Evolutionary conservation across 2,113 vertebrate species (phyloP).

Genomic region (Patagioenas fasciata): DNA sequence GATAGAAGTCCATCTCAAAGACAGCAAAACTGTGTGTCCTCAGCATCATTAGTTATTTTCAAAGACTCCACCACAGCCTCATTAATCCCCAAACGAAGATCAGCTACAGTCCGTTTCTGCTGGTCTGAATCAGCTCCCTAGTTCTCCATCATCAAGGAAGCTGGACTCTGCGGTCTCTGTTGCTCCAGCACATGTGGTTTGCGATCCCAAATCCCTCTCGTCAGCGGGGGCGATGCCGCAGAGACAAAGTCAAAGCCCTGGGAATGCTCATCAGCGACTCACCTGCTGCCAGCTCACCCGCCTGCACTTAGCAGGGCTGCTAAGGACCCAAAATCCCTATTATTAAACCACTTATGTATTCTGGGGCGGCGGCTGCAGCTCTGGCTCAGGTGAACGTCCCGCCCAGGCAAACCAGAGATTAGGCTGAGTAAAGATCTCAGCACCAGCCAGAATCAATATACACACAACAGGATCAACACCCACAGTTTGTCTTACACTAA

Average conservation of each 20-base stretch:
- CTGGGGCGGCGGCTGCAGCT: background rate
- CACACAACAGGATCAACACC: background rate
- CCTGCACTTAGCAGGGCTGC: background rate
- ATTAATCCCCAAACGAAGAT: background rate
- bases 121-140: background rate
- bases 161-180: background rate
- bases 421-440: background rate
- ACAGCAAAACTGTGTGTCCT: background rate
- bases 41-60: background rate
- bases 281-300: background rate
- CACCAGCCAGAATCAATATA: background rate
- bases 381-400: background rate
- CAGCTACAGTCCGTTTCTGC: background rate
- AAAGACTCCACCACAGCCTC: background rate
- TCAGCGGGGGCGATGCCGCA: accelerated
- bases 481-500: background rate
- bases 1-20: background rate
- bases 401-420: background rate
- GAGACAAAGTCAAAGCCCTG: background rate
- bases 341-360: background rate
- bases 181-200: background rate
- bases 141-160: background rate
- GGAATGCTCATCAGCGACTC: background rate
- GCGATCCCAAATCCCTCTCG: background rate
- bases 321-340: background rate